Evolutionary conservation across 2,113 vertebrate species (phyloP), one percentile per base, ranked within the genome.

Genomic region (Catharus fuscescens): DNA sequence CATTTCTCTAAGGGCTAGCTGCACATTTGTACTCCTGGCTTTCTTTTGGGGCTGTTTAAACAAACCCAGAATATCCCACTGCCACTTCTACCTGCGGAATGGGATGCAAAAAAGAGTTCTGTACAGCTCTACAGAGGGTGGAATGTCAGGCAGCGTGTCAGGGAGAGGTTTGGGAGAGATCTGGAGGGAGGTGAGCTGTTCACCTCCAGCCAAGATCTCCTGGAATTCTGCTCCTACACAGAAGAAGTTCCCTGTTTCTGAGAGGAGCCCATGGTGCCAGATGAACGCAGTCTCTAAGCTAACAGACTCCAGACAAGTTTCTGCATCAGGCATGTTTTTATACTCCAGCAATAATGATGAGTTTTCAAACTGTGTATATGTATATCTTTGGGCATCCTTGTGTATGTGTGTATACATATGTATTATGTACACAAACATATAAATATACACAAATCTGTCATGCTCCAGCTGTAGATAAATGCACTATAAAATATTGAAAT

Each of bases 401-500:
- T 96, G 95, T 96, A 94, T 96, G 96, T 96, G 96, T 95, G 66
- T 93, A 97, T 96, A 96, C 96, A 96, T 96, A 95, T 97, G 95
- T 95, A 95, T 94, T 94, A 93, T 92, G 91, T 91, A 97, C 92
- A 91, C 87, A 96, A 92, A 95, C 93, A 96, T 93, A 96, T 95
- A 95, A 97, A 97, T 96, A 96, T 94, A 96, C 94, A 96, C 87
- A 97, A 95, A 96, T 96, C 93, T 97, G 95, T 97, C 95, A 96
- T 92, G 92, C 95, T 97, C 96, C 95, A 97, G 94, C 96, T 95
- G 96, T 97, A 96, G 95, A 97, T 94, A 96, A 96, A 93, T 96
- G 95, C 38, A 97, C 95, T 96, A 96, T 95, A 96, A 96, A 97
- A 97, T 97, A 97, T 96, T 97, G 95, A 95, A 96, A 95, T 97